Evolutionary conservation across 1,140 invertebrate genomes (phyloP).

Genomic region (Cotesia typhae): DNA sequence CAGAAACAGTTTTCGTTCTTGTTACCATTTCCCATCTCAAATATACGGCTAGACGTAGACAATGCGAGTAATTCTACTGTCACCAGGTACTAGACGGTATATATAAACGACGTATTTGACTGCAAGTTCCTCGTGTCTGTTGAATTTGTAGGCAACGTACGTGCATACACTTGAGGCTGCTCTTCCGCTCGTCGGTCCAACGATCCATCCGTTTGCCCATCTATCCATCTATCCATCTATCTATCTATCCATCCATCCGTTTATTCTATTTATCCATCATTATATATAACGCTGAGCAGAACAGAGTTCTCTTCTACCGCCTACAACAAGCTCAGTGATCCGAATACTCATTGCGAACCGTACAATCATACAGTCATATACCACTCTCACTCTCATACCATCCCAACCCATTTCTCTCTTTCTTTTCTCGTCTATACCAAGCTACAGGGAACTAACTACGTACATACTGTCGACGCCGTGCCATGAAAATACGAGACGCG

Average conservation of each 20-base stretch:
- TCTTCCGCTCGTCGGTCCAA: constrained; percentile 29
- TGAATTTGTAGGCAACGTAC: constrained; percentile 2
- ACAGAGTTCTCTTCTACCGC: background rate
- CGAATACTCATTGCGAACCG: constrained; percentile 48
- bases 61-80: constrained; percentile 27
- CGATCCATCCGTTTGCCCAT: constrained; percentile 31
- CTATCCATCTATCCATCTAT: constrained; percentile 41
- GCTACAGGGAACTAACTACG: too few species aligned
- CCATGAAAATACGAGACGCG: constrained; percentile 39
- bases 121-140: too few species aligned
- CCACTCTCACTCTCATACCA: too few species aligned
- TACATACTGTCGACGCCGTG: constrained; percentile 28
- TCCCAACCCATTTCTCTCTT: too few species aligned
- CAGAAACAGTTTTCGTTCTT: too few species aligned
- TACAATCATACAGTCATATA: background rate
- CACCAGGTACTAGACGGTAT: background rate
- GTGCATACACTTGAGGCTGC: background rate
- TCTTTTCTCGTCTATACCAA: background rate
- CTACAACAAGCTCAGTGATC: constrained; percentile 47
- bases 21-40: background rate
- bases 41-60: background rate
- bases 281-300: too few species aligned
- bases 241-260: constrained; percentile 29
- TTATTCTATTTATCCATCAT: background rate
- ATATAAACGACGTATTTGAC: constrained; percentile 4